Base-by-base conservation (phyloP, 2,888 invertebrate genomes). In the Trichogramma evanescens region DNA sequence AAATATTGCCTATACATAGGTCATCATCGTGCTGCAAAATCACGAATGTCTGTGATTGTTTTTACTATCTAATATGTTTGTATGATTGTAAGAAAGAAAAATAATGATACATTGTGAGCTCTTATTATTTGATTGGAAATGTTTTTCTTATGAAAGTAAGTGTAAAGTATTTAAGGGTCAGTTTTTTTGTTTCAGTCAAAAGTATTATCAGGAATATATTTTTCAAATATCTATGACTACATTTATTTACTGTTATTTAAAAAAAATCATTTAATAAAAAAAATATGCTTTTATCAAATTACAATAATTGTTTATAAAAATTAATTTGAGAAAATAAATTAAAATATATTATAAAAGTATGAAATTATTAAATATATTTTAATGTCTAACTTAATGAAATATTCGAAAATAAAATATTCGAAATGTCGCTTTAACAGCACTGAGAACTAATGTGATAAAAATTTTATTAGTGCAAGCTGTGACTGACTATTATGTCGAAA, bases 21-120 rank as follows among this genome's bases (percentile, higher is more conserved):
- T 44, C 53, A 60, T 55, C 48, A 59, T 56, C 49, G 38, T 54
- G 54, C 62, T 55, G 57, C 46, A n/a, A 54, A 64, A 61, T 64
- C 59, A 55, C 61, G 57, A 55, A 59, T 59, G 63, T 59, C 59
- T 63, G 61, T 61, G 58, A 59, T 64, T 64, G 58, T 60, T 64
- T 64, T 62, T 62, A 60, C 60, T 62, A 64, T 56, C 59, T 56
- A 60, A 58, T 61, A 42, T 62, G 62, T 64, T 64, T 64, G 62
- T 62, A 64, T 55, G 48, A 60, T 61, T 13, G 59, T 61, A 60
- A 58, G 60, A 54, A 44, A 56, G 48, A 52, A 54, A 13, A 13
- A 13, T 13, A 13, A 13, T 13, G 13, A 13, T 26, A 63, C 56
- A 52, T 46, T 63, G 60, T 60, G 58, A 49, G 59, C 59, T 58